Evolutionary conservation across 1,140 invertebrate genomes (phyloP).

Genomic region (Nephila pilipes): DNA sequence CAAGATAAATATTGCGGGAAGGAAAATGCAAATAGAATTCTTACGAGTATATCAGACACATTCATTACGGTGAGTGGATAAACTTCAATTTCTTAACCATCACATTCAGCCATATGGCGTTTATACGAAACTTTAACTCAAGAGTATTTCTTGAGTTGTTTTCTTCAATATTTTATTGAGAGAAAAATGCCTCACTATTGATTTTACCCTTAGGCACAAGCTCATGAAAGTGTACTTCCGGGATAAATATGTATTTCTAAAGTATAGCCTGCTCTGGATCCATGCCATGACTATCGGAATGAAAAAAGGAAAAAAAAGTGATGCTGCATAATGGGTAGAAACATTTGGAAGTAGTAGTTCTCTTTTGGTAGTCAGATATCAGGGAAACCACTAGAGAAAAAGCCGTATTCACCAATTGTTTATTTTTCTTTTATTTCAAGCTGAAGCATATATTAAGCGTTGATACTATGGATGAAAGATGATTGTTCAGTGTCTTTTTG

Average conservation of each 20-base stretch:
- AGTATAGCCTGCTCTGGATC: slow-evolving; percentile 44
- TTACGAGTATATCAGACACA: neutral
- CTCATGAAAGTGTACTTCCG: slow-evolving; percentile 37
- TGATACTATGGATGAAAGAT: slow-evolving; percentile 28
- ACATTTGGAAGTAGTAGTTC: slow-evolving; percentile 22
- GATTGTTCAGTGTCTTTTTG: slow-evolving; percentile 7
- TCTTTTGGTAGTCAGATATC: slow-evolving; percentile 48
- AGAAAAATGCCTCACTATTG: slow-evolving; percentile 44
- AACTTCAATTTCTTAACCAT: neutral
- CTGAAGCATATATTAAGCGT: slow-evolving; percentile 15
- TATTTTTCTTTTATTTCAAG: slow-evolving; percentile 1
- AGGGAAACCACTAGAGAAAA: slow-evolving; percentile 30
- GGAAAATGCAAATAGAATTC: neutral
- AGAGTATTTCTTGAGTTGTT: slow-evolving; percentile 8
- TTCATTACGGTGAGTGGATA: neutral
- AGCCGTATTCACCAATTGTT: slow-evolving; percentile 11
- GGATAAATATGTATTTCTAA: slow-evolving; percentile 62
- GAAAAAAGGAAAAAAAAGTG: neutral
- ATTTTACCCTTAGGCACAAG: slow-evolving; percentile 41
- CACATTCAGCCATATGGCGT: neutral
- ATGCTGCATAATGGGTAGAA: slow-evolving; percentile 34
- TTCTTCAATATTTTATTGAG: slow-evolving; percentile 38
- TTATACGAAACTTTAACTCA: slow-evolving; percentile 30
- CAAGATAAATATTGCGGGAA: neutral
- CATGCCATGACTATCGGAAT: slow-evolving; percentile 39